Evolutionary conservation across 92 coral and sea anemone genomes (phyloP).

Genomic region (Parazoanthus atlanticus): DNA sequence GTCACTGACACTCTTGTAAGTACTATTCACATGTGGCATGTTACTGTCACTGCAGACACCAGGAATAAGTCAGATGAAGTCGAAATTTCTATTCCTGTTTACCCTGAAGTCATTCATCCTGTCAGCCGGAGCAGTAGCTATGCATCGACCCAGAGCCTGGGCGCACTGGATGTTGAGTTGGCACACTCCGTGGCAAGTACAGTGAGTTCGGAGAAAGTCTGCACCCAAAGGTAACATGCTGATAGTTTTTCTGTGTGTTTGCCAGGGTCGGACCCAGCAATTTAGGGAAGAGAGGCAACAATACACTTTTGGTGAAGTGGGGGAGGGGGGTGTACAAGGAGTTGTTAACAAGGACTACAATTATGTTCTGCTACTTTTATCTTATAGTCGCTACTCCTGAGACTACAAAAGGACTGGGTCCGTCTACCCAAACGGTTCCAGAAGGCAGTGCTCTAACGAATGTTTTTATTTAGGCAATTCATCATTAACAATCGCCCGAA

Average conservation of each 20-base stretch:
- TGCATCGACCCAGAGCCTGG: constrained; percentile 71
- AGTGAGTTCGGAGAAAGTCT: constrained; percentile 70
- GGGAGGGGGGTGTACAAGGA: too few species aligned
- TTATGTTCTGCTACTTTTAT: too few species aligned
- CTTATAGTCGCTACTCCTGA: too few species aligned
- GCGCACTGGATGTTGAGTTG: constrained; percentile 71
- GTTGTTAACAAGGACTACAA: too few species aligned
- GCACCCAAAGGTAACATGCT: constrained; percentile 51
- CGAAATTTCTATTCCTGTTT: constrained; percentile 52
- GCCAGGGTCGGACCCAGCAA: background rate
- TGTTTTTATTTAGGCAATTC: too few species aligned
- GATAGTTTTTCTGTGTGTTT: background rate
- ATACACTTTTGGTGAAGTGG: too few species aligned
- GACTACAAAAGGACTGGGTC: too few species aligned
- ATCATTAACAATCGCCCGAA: too few species aligned
- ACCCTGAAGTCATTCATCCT: constrained; percentile 72
- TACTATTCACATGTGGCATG: constrained; percentile 88
- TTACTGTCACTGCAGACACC: constrained; percentile 80
- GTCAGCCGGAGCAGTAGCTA: constrained; percentile 73
- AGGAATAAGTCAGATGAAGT: constrained; percentile 57
- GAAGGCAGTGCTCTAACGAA: too few species aligned
- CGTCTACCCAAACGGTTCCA: too few species aligned
- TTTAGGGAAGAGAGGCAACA: background rate
- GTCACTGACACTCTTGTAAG: constrained; percentile 40
- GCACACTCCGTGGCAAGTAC: constrained; percentile 76